phyloP scores from a whole-genome alignment of 2,888 invertebrate genomes.

The Thelaira solivaga region DNA sequence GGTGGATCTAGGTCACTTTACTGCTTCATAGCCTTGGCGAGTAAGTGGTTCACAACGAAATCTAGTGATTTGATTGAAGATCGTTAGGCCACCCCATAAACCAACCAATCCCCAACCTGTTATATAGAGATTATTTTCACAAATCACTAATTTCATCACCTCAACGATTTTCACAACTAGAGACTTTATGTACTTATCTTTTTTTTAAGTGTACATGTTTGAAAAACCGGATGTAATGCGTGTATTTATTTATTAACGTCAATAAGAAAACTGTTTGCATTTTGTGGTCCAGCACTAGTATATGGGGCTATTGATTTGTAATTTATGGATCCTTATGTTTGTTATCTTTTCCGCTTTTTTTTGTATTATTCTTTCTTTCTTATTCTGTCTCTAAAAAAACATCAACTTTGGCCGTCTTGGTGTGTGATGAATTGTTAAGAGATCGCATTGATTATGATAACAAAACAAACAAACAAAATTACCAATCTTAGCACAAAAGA shows the following conservation, averaged over 20 bases:
- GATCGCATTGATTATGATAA: constrained; percentile 70
- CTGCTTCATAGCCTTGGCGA: too few relatives aligned
- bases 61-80: too few relatives aligned
- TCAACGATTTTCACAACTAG: too few relatives aligned
- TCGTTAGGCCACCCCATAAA: too few relatives aligned
- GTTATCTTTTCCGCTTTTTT: constrained; percentile 31
- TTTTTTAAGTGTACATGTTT: constrained; percentile 24
- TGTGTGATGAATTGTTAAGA: constrained; percentile 72
- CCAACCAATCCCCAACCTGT: too few relatives aligned
- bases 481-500: too few relatives aligned
- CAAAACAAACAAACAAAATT: background rate
- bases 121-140: too few relatives aligned
- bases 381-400: constrained; percentile 16
- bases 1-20: too few relatives aligned
- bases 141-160: too few relatives aligned
- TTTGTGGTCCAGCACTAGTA: constrained; percentile 12
- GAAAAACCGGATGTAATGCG: constrained; percentile 41
- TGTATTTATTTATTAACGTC: constrained; percentile 27
- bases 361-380: background rate
- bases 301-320: constrained; percentile 39
- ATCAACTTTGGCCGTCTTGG: constrained; percentile 55
- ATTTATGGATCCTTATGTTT: constrained; percentile 73
- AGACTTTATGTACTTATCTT: background rate
- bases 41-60: too few relatives aligned
- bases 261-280: constrained; percentile 36